phyloP scores from a whole-genome alignment of 2,113 vertebrate genomes.

The Sturnira hondurensis region DNA sequence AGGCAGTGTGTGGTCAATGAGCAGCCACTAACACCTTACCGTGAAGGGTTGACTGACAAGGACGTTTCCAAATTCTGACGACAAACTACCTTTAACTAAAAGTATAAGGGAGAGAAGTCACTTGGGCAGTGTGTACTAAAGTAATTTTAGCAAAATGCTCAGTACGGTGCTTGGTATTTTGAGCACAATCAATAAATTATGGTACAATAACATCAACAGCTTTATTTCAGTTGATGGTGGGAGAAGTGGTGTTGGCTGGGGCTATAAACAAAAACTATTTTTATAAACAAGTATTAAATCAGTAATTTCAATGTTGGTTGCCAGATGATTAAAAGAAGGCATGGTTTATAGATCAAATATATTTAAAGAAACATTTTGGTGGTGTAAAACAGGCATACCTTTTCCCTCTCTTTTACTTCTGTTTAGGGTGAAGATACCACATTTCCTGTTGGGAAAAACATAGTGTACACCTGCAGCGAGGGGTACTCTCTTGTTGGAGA shows the following conservation, averaged over 20 bases:
- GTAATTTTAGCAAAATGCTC: conserved; percentile 3
- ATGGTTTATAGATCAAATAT: neutral
- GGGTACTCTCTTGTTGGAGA: conserved; percentile 85
- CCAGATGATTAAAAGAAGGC: neutral
- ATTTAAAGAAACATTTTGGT: neutral
- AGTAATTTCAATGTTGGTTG: neutral
- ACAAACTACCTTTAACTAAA: neutral
- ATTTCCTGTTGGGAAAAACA: conserved; percentile 85
- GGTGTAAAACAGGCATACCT: neutral
- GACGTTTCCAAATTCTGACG: neutral
- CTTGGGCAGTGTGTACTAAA: neutral
- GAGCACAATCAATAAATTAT: neutral
- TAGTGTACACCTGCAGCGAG: conserved; percentile 86
- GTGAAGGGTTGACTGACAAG: neutral
- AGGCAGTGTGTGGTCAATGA: neutral
- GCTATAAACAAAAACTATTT: neutral
- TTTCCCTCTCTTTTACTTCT: conserved; percentile 32
- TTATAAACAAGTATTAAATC: neutral
- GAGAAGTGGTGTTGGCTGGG: neutral
- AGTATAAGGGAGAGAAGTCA: neutral
- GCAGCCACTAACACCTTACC: neutral
- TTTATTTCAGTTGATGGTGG: neutral
- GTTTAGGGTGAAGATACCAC: conserved; percentile 74
- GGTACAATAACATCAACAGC: neutral
- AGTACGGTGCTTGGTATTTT: neutral